Base-by-base conservation (phyloP, 1,140 invertebrate species). In the Anastatus disparis region DNA sequence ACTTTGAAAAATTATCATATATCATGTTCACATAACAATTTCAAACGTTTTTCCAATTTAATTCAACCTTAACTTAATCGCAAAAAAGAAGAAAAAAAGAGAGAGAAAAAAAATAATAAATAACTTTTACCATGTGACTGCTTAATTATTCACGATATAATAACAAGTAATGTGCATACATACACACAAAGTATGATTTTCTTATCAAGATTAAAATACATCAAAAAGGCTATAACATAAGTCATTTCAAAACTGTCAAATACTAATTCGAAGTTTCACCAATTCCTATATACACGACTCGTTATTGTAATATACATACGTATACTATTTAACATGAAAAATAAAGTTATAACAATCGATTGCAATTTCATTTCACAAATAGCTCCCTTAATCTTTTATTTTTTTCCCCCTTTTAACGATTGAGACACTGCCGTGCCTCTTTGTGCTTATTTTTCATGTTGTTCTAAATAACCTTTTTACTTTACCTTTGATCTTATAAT, bases 401-500 rank as follows among this genome's bases (percentile, higher is more conserved):
- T 62, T 62, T 53, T 53, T 29, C n/a, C 15, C 12, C n/a, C n/a
- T n/a, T n/a, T n/a, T n/a, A n/a, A n/a, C n/a, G n/a, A n/a, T n/a
- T n/a, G n/a, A n/a, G n/a, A n/a, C n/a, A n/a, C 10, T 27, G 58
- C 42, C 58, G 42, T 42, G 20, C 58, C 58, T n/a, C n/a, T 62
- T 44, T 20, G 13, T 40, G 15, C 40, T 26, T 27, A 20, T 53
- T 53, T 31, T 15, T n/a, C 27, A n/a, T 29, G 27, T 17, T n/a
- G 52, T 31, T 53, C 52, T 31, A 53, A 31, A 31, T 62, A 48
- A 13, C 17, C 42, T 48, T n/a, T n/a, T 42, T 26, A 42, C 58
- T 44, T 17, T n/a, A n/a, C 15, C 58, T 62, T 62, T 48, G 42
- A 62, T 62, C 58, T 62, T 62, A 46, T n/a, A n/a, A 20, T 26